Evolutionary conservation across 1,140 invertebrate species (phyloP).

Genomic region (Parasteatoda tepidariorum): DNA sequence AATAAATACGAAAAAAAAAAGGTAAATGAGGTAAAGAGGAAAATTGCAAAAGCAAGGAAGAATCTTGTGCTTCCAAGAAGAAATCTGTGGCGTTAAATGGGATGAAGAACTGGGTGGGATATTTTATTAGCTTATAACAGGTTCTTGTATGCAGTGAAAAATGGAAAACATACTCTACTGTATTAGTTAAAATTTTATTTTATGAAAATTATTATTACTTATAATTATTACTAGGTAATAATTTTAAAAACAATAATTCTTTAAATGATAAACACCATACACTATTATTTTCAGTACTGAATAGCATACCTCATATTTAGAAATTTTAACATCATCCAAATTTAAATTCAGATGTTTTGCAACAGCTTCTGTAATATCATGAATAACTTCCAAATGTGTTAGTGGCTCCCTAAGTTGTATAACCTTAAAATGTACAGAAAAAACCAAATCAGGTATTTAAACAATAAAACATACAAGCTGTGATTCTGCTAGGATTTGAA

Average conservation of each 20-base stretch:
- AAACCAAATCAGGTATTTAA: no score
- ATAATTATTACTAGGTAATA: background rate
- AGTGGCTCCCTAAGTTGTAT: slow-evolving; percentile 20
- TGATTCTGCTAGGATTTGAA: no score
- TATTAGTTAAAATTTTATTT: background rate
- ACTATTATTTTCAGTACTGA: background rate
- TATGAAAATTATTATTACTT: background rate
- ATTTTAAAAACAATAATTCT: background rate
- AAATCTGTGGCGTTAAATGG: no score
- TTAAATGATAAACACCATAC: background rate
- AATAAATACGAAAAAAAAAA: no score
- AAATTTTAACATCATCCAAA: slow-evolving; percentile 26
- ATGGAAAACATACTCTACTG: background rate
- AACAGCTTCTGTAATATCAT: slow-evolving; percentile 18
- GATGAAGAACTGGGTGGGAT: background rate
- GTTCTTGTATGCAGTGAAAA: background rate
- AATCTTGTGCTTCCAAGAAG: no score
- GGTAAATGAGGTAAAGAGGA: no score
- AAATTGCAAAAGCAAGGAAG: no score
- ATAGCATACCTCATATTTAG: slow-evolving; percentile 45
- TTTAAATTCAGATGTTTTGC: slow-evolving; percentile 18
- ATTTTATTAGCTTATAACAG: background rate
- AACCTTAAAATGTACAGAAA: no score
- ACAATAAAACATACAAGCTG: no score
- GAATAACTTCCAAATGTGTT: slow-evolving; percentile 16